Percentiles rank a stretch among this genome's conserved stretches.
These are phyloP conservation scores for Tetragnatha versicolor DNA, from an alignment of 1,140 invertebrate genomes.

Conservation along the genomic window DNA sequence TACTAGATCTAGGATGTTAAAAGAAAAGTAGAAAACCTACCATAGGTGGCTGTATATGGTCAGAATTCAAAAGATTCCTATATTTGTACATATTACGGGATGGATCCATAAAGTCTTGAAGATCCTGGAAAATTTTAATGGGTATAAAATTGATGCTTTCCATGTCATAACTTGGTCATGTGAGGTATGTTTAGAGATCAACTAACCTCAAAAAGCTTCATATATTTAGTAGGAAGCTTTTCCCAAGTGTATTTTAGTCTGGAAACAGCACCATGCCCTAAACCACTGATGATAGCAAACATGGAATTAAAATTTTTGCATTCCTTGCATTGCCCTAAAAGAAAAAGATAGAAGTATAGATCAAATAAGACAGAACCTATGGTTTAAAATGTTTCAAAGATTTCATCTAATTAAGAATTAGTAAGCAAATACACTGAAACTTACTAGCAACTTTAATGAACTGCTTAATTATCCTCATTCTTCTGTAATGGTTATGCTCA, in stretches of 20 bases:
- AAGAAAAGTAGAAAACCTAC: background rate
- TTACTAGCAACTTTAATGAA: constrained; percentile 92
- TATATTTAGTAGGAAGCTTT: constrained; percentile 93
- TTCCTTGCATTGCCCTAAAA: constrained; percentile 73
- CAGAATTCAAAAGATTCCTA: constrained; percentile 64
- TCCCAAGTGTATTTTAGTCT: constrained; percentile 94
- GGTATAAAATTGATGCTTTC: too few species aligned
- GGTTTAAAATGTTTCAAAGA: background rate
- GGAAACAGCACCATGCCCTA: constrained; percentile 92
- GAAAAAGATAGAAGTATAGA: background rate
- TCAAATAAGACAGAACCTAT: too few species aligned
- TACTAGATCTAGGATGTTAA: background rate
- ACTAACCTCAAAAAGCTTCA: constrained; percentile 54
- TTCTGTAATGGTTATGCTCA: constrained; percentile 88
- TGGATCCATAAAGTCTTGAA: constrained; percentile 96
- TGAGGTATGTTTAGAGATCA: background rate
- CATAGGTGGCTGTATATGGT: constrained; percentile 49
- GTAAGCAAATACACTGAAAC: background rate
- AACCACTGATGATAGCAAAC: constrained; percentile 97
- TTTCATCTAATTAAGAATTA: background rate
- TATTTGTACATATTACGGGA: constrained; percentile 99
- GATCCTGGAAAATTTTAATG: constrained; percentile 71
- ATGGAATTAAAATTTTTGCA: constrained; percentile 99
- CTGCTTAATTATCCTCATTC: constrained; percentile 98
- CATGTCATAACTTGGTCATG: too few species aligned